Evolutionary conservation across 2,113 vertebrate genomes (phyloP), one percentile per base, ranked within the genome.

Genomic region (Phylloscopus trochiloides): DNA sequence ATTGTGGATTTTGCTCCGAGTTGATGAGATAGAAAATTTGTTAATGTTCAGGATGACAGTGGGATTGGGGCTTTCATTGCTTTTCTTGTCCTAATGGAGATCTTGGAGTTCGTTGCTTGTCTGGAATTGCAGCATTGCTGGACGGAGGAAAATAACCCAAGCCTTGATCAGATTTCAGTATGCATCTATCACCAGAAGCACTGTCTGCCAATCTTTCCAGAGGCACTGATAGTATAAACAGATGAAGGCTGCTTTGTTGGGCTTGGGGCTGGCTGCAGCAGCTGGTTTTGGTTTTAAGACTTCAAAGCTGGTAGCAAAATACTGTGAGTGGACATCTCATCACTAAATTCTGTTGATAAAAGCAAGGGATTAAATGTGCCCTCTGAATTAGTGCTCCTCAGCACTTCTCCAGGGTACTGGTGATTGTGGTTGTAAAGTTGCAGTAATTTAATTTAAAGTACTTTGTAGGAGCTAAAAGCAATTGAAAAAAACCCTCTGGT

Each of bases 241-340:
- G 91, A 92, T 79, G 87, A 94, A 74, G 2, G 1, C 57, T 81
- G 67, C 71, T 52, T 75, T 79, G 19, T 66, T 89, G 54, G 85
- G 55, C 81, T 92, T 81, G 68, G 22, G 42, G 43, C 40, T 68
- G 89, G 42, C 71, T 93, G 85, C 86, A 71, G 94, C 97, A 96
- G 96, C 96, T 97, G 97, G 89, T 96, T 98, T 97, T 96, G 82
- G 96, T 98, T 98, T 97, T 95, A 97, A 88, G 85, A 78, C 68
- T 96, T 97, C 83, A 93, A 95, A 97, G 78, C 54, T 87, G 70
- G 78, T 73, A 79, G 92, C 51, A 72, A 84, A 93, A 90, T 62
- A 70, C 62, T 63, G 14, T 26, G 40, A 90, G 81, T 26, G 12
- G 82, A 93, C 59, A 59, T 88, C 91, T 78, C 86, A 59, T 86